Conservation (phyloP, 2,888 invertebrate species). For the Rhyacophila evoluta region DNA sequence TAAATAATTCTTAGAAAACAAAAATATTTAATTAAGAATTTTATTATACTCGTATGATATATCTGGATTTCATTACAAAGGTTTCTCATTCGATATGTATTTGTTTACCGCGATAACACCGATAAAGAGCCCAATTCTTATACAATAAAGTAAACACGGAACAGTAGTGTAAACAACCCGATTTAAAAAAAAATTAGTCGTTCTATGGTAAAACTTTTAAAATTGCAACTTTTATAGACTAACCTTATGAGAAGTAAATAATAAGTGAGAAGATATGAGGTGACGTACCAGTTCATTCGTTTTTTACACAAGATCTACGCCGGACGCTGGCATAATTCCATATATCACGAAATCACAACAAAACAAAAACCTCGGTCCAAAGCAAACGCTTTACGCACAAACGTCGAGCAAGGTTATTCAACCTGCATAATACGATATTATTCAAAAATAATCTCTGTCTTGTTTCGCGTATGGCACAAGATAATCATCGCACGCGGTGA, state of each 20-base stretch:
- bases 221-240: neutral
- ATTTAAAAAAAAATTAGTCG: too few relatives aligned
- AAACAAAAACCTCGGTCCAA: neutral
- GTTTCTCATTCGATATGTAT: too few relatives aligned
- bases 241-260: neutral
- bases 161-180: neutral
- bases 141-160: neutral
- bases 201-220: too few relatives aligned
- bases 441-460: neutral
- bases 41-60: too few relatives aligned
- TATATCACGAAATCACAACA: constrained; percentile 22
- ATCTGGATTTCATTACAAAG: too few relatives aligned
- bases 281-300: neutral
- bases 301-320: neutral
- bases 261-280: neutral
- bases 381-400: neutral
- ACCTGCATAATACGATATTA: constrained; percentile 3
- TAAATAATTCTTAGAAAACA: too few relatives aligned
- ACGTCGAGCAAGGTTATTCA: constrained; percentile 7
- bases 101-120: neutral
- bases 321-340: constrained; percentile 5
- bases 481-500: constrained; percentile 3
- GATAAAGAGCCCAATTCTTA: neutral
- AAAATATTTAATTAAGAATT: too few relatives aligned
- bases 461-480: neutral